phyloP scores from a whole-genome alignment of 2,888 invertebrate species.

The Brachyptera risi region DNA sequence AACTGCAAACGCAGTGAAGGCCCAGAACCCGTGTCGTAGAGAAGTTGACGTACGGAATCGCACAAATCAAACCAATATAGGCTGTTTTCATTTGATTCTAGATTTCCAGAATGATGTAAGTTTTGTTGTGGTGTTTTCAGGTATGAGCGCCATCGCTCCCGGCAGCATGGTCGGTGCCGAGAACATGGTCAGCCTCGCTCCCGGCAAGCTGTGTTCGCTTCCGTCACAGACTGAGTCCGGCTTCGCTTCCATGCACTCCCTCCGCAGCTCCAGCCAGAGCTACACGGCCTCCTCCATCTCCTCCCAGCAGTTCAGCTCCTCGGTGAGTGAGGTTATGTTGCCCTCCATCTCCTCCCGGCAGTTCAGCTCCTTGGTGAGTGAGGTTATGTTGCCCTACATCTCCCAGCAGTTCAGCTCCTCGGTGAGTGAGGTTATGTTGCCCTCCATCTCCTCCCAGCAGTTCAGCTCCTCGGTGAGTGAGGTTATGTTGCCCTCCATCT shows the following conservation, averaged over 20 bases:
- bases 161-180: slow-evolving; percentile 4
- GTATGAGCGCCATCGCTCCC: slow-evolving; percentile 1
- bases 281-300: slow-evolving; percentile 43
- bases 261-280: slow-evolving; percentile 58
- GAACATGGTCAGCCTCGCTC: background rate
- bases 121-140: background rate
- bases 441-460: slow-evolving; percentile 36
- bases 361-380: slow-evolving; percentile 30
- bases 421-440: no score
- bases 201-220: no score
- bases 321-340: no score
- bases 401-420: slow-evolving; percentile 31
- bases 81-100: no score
- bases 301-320: slow-evolving; percentile 31
- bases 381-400: no score
- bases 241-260: slow-evolving; percentile 60
- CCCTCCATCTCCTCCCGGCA: slow-evolving; percentile 36
- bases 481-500: no score
- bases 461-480: slow-evolving; percentile 31
- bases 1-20: no score
- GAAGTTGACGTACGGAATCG: no score
- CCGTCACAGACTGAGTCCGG: slow-evolving; percentile 52
- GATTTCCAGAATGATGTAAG: no score
- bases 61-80: no score
- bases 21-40: no score